phyloP scores from a whole-genome alignment of 1,140 invertebrate species.

The Helicoverpa armigera region DNA sequence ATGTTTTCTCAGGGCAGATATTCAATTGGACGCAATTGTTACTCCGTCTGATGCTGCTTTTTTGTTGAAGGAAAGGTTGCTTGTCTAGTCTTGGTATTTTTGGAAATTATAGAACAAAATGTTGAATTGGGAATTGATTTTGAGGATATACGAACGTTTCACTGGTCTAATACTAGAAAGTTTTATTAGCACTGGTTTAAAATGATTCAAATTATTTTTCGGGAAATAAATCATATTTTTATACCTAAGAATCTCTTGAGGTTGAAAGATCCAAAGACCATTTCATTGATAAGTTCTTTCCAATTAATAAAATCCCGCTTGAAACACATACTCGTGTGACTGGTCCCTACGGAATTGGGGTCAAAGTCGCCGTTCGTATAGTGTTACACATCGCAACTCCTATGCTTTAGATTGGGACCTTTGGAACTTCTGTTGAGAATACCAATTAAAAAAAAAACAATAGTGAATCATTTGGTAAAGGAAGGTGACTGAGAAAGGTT shows the following conservation, averaged over 20 bases:
- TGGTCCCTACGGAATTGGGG: constrained; percentile 66
- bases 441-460: neutral
- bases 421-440: neutral
- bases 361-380: constrained; percentile 66
- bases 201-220: too few species aligned
- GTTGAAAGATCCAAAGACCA: neutral
- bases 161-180: too few species aligned
- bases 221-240: too few species aligned
- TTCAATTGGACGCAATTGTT: constrained; percentile 85
- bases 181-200: too few species aligned
- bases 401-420: constrained; percentile 6
- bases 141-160: too few species aligned
- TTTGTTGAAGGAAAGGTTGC: constrained; percentile 58
- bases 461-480: too few species aligned
- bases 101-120: neutral
- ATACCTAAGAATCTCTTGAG: too few species aligned
- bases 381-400: constrained; percentile 30
- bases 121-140: too few species aligned
- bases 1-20: constrained; percentile 86
- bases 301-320: constrained; percentile 64
- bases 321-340: constrained; percentile 78
- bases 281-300: neutral
- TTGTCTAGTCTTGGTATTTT: constrained; percentile 29
- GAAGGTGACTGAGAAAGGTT: too few species aligned
- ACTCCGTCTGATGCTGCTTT: constrained; percentile 69